phyloP scores from a whole-genome alignment of 2,113 vertebrate species.

The Microcebus jonahi region DNA sequence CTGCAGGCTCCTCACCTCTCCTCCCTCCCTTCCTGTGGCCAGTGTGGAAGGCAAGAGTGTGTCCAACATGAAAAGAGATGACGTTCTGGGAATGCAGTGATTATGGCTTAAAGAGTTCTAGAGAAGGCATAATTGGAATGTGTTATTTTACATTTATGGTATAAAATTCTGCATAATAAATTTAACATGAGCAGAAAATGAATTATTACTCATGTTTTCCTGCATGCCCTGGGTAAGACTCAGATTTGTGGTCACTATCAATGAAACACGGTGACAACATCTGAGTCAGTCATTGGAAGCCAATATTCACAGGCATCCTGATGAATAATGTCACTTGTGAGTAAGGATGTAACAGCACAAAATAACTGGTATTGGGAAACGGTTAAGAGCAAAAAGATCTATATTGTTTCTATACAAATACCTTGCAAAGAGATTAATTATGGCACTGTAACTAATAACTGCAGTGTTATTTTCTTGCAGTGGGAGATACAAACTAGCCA shows the following conservation, averaged over 20 bases:
- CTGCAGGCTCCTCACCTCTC: neutral
- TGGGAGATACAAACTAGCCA: neutral
- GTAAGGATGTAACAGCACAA: neutral
- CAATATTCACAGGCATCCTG: neutral
- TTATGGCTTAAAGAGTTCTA: neutral
- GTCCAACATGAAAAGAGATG: neutral
- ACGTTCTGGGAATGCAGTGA: neutral
- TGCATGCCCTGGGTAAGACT: neutral
- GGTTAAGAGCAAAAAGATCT: neutral
- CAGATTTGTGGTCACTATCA: neutral
- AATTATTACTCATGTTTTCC: neutral
- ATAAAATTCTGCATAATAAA: neutral
- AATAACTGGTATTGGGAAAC: neutral
- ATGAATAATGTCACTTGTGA: fast-evolving
- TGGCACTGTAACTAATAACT: neutral
- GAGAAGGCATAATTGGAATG: neutral
- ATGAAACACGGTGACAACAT: neutral
- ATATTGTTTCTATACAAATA: neutral
- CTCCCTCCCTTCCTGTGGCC: neutral
- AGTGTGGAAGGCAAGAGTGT: neutral
- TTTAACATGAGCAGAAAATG: neutral
- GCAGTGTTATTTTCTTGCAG: neutral
- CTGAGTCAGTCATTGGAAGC: neutral
- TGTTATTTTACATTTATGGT: neutral
- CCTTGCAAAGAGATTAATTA: neutral